A percentile compares a stretch with the other conserved stretches of the same genome.
These are phyloP conservation scores for Caenorhabditis sulstoni DNA, from an alignment of 2,888 invertebrate genomes.

Conservation along the genomic window DNA sequence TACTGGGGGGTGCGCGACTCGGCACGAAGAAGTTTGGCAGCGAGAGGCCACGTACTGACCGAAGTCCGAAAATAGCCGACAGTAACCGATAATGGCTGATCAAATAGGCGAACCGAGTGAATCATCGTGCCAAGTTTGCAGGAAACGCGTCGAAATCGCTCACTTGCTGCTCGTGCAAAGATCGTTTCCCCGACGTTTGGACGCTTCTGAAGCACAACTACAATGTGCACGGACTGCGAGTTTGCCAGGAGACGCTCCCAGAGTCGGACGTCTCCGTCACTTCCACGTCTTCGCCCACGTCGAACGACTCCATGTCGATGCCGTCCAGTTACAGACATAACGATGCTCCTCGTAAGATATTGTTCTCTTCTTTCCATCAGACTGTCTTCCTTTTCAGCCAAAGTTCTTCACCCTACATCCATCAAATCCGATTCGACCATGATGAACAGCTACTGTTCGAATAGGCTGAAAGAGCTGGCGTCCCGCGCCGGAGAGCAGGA, in stretches of 20 bases:
- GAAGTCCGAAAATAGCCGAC: conserved; percentile 48
- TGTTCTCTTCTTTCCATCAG: neutral
- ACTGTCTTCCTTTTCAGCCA: conserved; percentile 2
- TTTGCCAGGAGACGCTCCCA: conserved; percentile 69
- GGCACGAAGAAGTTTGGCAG: conserved; percentile 16
- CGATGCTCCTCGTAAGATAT: conserved; percentile 13
- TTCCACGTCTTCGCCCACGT: conserved; percentile 67
- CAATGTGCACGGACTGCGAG: conserved; percentile 74
- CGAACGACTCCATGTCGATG: conserved; percentile 59
- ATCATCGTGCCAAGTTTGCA: conserved; percentile 19
- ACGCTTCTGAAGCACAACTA: conserved; percentile 77
- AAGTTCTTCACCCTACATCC: conserved; percentile 50
- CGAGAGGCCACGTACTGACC: conserved; percentile 51
- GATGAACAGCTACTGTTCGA: conserved; percentile 73
- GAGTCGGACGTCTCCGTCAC: conserved; percentile 64
- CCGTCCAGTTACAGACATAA: conserved; percentile 52
- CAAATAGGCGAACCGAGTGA: conserved; percentile 4
- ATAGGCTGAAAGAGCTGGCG: conserved; percentile 78
- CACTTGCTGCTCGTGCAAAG: conserved; percentile 78
- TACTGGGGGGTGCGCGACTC: conserved; percentile 1
- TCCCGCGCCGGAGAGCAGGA: conserved; percentile 73
- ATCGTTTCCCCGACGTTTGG: conserved; percentile 77
- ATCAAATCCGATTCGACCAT: conserved; percentile 55
- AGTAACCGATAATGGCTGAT: conserved; percentile 41
- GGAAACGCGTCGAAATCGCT: conserved; percentile 55